A percentile compares a stretch with the other conserved stretches of the same genome.
Evolutionary conservation across 64 coral and sea anemone species (phyloP).

Genomic region (Catalaphyllia jardinei): DNA sequence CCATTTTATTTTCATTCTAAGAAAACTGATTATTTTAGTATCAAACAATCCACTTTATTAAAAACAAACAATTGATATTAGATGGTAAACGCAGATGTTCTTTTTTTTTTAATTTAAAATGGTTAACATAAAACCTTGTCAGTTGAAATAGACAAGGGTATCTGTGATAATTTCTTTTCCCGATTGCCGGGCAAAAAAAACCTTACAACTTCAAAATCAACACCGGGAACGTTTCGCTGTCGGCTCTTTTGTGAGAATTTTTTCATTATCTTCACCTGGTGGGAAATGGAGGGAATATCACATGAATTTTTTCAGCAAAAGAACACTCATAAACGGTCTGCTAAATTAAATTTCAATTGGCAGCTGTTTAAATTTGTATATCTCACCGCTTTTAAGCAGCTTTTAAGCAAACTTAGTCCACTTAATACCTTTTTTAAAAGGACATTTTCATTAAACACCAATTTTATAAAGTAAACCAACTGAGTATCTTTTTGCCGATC

Average conservation of each 20-base stretch:
- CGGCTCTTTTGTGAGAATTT: too few species aligned
- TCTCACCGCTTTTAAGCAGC: not conserved
- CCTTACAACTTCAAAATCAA: too few species aligned
- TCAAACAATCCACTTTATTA: not conserved
- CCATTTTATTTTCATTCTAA: too few species aligned
- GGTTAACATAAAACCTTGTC: too few species aligned
- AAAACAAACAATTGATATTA: slow-evolving; percentile 8
- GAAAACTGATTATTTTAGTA: not conserved
- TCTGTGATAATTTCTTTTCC: too few species aligned
- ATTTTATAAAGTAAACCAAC: slow-evolving; percentile 14
- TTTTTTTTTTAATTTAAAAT: not conserved
- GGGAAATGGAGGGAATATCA: too few species aligned
- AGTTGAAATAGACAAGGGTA: too few species aligned
- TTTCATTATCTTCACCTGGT: too few species aligned
- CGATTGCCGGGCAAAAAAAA: too few species aligned
- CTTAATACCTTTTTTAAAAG: not conserved
- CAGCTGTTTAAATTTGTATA: slow-evolving; percentile 19
- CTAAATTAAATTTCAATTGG: not conserved
- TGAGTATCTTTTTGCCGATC: not conserved
- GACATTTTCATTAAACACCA: not conserved
- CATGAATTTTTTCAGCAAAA: too few species aligned
- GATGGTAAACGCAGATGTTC: not conserved
- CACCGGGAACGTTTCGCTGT: too few species aligned
- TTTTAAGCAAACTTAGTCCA: not conserved
- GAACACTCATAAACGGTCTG: too few species aligned